Evolutionary conservation across 2,113 vertebrate species (phyloP).

Genomic region (Cyanoramphus novaezelandiae): DNA sequence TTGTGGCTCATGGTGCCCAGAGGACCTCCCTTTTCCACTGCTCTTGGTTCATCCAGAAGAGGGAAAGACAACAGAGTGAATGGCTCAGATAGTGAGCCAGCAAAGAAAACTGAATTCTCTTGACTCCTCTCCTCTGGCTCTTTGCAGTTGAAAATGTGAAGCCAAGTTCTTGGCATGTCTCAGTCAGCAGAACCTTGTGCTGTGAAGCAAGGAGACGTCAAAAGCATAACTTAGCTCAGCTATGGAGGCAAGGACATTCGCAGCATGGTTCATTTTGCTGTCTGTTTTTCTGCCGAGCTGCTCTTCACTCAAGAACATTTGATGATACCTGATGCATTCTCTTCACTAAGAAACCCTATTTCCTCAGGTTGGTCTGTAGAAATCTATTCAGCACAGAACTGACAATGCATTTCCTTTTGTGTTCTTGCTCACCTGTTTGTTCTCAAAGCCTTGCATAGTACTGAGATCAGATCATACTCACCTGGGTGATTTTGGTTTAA

Average conservation of each 20-base stretch:
- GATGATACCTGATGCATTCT: neutral
- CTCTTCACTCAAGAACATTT: neutral
- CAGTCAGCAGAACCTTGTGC: neutral
- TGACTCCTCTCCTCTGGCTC: neutral
- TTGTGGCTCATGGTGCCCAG: neutral
- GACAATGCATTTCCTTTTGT: neutral
- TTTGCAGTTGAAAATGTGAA: neutral
- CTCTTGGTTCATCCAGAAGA: neutral
- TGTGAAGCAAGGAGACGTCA: neutral
- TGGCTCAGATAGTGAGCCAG: neutral
- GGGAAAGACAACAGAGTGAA: neutral
- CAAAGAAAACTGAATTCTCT: neutral
- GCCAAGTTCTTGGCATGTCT: neutral
- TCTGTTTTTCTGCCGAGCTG: neutral
- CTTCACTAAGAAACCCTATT: neutral
- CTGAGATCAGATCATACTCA: neutral
- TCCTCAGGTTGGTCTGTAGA: neutral
- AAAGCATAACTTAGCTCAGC: neutral
- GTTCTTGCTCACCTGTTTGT: neutral
- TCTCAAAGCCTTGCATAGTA: neutral
- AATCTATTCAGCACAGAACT: neutral
- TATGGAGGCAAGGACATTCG: neutral
- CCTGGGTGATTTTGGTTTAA: neutral
- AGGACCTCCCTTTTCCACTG: neutral
- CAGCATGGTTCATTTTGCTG: neutral